Percentiles rank a stretch among this genome's conserved stretches.
Evolutionary conservation across 2,113 vertebrate species (phyloP).

Genomic region (Fregata magnificens): DNA sequence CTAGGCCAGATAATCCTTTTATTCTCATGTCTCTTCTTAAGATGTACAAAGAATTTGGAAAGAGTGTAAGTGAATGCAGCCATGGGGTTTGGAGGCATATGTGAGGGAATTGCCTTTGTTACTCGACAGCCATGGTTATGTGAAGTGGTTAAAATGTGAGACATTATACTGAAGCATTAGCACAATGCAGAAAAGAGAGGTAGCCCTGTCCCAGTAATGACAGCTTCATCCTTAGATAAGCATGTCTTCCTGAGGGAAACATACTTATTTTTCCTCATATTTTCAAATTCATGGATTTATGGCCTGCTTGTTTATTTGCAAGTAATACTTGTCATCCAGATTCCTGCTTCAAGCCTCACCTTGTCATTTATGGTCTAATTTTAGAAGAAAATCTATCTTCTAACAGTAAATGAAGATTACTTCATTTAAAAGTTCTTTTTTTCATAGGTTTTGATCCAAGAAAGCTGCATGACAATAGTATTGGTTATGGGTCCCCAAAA

Average conservation of each 20-base stretch:
- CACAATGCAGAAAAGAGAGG: background rate
- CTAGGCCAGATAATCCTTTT: background rate
- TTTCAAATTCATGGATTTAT: background rate
- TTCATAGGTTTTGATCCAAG: background rate
- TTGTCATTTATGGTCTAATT: background rate
- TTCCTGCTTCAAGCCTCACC: background rate
- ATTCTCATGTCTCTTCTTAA: background rate
- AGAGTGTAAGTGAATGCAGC: background rate
- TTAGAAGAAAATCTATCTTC: background rate
- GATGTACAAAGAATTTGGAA: background rate
- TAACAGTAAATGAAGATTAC: background rate
- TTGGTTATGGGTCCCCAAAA: background rate
- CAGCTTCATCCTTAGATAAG: background rate
- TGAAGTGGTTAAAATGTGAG: background rate
- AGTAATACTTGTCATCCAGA: background rate
- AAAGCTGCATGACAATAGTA: background rate
- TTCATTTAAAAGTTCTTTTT: background rate
- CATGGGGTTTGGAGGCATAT: background rate
- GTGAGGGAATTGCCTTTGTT: rapidly evolving
- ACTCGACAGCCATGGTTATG: background rate
- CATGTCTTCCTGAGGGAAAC: background rate
- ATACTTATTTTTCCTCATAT: background rate
- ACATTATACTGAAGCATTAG: background rate
- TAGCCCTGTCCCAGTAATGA: background rate
- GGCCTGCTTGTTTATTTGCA: background rate